A percentile compares a stretch with the other conserved stretches of the same genome.
These are phyloP conservation scores for Scaptomyza tumidula DNA, from an alignment of 2,888 invertebrate species.

Conservation along the genomic window DNA sequence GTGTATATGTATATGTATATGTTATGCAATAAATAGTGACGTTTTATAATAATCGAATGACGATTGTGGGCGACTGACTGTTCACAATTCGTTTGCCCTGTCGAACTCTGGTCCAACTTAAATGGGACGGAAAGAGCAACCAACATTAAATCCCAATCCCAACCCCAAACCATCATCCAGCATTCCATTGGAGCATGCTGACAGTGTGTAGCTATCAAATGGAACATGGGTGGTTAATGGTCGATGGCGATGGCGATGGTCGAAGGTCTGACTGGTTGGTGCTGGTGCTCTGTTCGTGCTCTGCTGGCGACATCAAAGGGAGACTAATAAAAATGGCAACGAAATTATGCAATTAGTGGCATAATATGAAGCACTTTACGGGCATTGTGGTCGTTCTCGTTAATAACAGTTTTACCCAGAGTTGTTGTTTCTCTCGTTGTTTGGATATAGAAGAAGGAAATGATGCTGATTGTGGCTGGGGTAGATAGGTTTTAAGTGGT, in stretches of 20 bases:
- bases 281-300: slow-evolving; percentile 7
- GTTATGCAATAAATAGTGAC: slow-evolving; percentile 79
- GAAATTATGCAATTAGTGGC: slow-evolving; percentile 79
- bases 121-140: slow-evolving; percentile 49
- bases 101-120: slow-evolving; percentile 34
- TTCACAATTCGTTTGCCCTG: slow-evolving; percentile 20
- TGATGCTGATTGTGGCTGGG: neutral
- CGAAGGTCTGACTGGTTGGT: slow-evolving; percentile 14
- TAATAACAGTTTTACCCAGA: slow-evolving; percentile 60
- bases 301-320: slow-evolving; percentile 68
- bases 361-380: slow-evolving; percentile 78
- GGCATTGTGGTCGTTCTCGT: slow-evolving; percentile 74
- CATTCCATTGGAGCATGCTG: neutral
- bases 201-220: slow-evolving; percentile 19
- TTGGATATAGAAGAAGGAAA: neutral
- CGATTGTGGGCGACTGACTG: slow-evolving; percentile 55
- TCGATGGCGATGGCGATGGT: slow-evolving; percentile 25
- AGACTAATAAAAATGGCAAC: slow-evolving; percentile 76
- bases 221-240: slow-evolving; percentile 26
- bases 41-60: slow-evolving; percentile 81
- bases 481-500: neutral
- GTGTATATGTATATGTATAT: slow-evolving; percentile 22
- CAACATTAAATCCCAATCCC: slow-evolving; percentile 4
- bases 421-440: slow-evolving; percentile 3
- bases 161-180: neutral